These are phyloP conservation scores for Popillia japonica DNA, from an alignment of 1,140 invertebrate species.

Conservation along the genomic window DNA sequence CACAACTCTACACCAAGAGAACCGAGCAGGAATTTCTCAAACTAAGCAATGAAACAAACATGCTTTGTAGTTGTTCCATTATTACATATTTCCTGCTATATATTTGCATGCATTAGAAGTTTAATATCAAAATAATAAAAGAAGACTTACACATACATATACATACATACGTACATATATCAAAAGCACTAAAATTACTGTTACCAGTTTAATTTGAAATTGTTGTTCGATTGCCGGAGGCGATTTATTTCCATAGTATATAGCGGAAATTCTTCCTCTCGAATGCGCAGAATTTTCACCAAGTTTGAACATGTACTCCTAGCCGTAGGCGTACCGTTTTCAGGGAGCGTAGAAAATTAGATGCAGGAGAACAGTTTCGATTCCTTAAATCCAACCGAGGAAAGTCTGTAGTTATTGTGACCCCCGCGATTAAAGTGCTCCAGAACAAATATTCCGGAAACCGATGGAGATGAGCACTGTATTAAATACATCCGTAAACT, in stretches of 20 bases:
- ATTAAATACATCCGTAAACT: no score
- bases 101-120: no score
- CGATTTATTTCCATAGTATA: not conserved
- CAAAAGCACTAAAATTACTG: no score
- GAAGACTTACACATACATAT: no score
- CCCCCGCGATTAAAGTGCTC: not conserved
- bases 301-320: constrained; percentile 1
- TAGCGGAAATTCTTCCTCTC: not conserved
- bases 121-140: no score
- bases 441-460: not conserved
- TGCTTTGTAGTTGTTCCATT: no score
- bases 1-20: no score
- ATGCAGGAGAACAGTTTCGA: not conserved
- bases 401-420: not conserved
- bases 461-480: not conserved
- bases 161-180: no score
- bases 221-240: not conserved
- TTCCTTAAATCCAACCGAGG: not conserved
- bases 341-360: not conserved
- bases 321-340: not conserved
- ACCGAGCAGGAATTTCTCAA: no score
- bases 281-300: not conserved
- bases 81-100: no score
- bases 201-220: not conserved
- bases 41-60: no score